Conservation (phyloP, 1,140 invertebrate genomes). For the Pachyrhynchus sulphureomaculatus region DNA sequence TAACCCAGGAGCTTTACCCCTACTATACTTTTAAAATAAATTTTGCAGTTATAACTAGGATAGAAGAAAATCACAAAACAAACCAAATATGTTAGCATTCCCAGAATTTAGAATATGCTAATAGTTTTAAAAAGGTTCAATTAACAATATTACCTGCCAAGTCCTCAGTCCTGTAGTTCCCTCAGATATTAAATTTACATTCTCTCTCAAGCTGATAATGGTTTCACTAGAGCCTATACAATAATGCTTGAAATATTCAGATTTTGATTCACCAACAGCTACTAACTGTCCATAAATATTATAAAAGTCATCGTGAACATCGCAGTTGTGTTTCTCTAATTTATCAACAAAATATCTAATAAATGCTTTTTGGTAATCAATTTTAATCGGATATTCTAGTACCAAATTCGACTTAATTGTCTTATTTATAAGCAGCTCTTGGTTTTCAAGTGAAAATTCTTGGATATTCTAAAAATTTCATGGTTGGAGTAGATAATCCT, state of each 20-base stretch:
- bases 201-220: slow-evolving; percentile 56
- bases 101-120: too few relatives aligned
- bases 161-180: slow-evolving; percentile 60
- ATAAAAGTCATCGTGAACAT: slow-evolving; percentile 54
- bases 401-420: slow-evolving; percentile 52
- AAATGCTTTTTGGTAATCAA: slow-evolving; percentile 55
- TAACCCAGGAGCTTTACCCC: too few relatives aligned
- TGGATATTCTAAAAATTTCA: slow-evolving; percentile 37
- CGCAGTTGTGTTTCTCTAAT: slow-evolving; percentile 49
- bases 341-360: slow-evolving; percentile 53
- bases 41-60: too few relatives aligned
- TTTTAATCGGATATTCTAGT: slow-evolving; percentile 52
- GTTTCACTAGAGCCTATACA: slow-evolving; percentile 39
- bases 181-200: slow-evolving; percentile 56
- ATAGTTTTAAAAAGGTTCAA: too few relatives aligned
- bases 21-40: too few relatives aligned
- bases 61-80: too few relatives aligned
- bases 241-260: slow-evolving; percentile 56
- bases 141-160: slow-evolving; percentile 51
- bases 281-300: slow-evolving; percentile 51
- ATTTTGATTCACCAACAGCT: slow-evolving; percentile 34
- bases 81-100: too few relatives aligned
- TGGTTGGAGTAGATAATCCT: too few relatives aligned
- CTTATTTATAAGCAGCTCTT: slow-evolving; percentile 50
- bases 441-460: slow-evolving; percentile 39